A percentile compares a stretch with the other conserved stretches of the same genome.
phyloP scores from a whole-genome alignment of 2,797 vertebrate species.

The Sebastes vulpes region DNA sequence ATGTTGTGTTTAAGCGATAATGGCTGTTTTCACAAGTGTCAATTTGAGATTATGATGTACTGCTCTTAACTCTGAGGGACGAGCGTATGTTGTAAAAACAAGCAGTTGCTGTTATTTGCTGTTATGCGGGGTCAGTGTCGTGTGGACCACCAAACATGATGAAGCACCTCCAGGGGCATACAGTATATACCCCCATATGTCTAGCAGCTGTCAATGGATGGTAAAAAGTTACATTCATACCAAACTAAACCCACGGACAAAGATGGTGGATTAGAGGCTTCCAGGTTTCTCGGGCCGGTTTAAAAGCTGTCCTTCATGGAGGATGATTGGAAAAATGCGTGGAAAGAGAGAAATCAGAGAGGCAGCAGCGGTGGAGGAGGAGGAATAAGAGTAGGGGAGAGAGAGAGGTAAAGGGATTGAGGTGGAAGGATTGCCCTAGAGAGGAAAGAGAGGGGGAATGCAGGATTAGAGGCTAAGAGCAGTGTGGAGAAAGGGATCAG shows the following conservation, averaged over 20 bases:
- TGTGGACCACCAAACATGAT: slow-evolving; percentile 47
- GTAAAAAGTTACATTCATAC: slow-evolving; percentile 40
- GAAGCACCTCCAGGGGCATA: slow-evolving; percentile 1
- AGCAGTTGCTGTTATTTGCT: slow-evolving; percentile 35
- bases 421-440: slow-evolving; percentile 45
- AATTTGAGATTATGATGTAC: slow-evolving; percentile 56
- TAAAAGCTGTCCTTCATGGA: slow-evolving; percentile 46
- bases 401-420: slow-evolving; percentile 38
- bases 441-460: slow-evolving; percentile 62
- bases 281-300: slow-evolving; percentile 37
- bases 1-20: slow-evolving; percentile 67
- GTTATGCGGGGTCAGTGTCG: slow-evolving; percentile 23
- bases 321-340: slow-evolving; percentile 49
- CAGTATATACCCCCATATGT: not conserved
- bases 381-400: slow-evolving; percentile 15
- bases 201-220: slow-evolving; percentile 47
- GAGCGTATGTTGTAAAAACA: slow-evolving; percentile 24
- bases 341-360: slow-evolving; percentile 42
- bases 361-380: slow-evolving; percentile 1
- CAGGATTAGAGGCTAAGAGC: slow-evolving; percentile 71
- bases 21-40: slow-evolving; percentile 60
- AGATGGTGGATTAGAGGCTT: slow-evolving; percentile 52
- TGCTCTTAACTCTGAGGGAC: slow-evolving; percentile 29
- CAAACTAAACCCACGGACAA: slow-evolving; percentile 43
- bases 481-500: slow-evolving; percentile 72